Percentiles rank a stretch among this genome's conserved stretches.
These are phyloP conservation scores for Branchellion lobata DNA, from an alignment of 2,888 invertebrate species.

Conservation along the genomic window DNA sequence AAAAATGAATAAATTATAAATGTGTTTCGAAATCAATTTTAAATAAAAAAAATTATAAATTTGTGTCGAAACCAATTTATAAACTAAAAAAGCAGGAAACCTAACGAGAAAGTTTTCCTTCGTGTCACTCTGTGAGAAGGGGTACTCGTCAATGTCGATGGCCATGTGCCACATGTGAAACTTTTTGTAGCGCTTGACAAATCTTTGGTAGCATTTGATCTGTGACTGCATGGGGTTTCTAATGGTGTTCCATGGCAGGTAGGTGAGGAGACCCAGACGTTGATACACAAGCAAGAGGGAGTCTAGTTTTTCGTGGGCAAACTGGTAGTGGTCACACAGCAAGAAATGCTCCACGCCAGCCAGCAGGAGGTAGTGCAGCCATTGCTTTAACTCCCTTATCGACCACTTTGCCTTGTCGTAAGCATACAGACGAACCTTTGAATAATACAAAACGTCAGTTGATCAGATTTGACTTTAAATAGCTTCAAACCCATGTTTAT, in stretches of 20 bases:
- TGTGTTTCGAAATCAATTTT: background rate
- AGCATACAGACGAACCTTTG: constrained; percentile 47
- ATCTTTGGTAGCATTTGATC: constrained; percentile 52
- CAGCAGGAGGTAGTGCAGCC: constrained; percentile 49
- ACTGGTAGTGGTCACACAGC: constrained; percentile 49
- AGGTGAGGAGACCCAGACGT: constrained; percentile 47
- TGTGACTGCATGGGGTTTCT: constrained; percentile 51
- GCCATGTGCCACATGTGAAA: constrained; percentile 51
- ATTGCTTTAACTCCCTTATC: constrained; percentile 49
- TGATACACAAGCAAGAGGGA: constrained; percentile 41
- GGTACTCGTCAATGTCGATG: constrained; percentile 54
- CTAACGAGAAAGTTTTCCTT: constrained; percentile 50
- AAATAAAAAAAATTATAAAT: too few species aligned
- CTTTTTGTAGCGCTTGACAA: constrained; percentile 45
- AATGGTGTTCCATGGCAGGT: constrained; percentile 46
- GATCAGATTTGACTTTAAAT: too few species aligned
- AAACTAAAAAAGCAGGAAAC: too few species aligned
- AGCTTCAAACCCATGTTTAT: too few species aligned
- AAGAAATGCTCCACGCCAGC: constrained; percentile 50
- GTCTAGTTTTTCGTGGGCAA: constrained; percentile 42
- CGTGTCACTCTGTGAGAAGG: constrained; percentile 50
- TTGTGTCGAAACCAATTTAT: too few species aligned
- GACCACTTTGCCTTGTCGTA: constrained; percentile 50
- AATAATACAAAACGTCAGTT: too few species aligned
- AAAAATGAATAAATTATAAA: too few species aligned